Evolutionary conservation across 2,888 invertebrate genomes (phyloP).

Genomic region (Zygothrica quintamaculata): DNA sequence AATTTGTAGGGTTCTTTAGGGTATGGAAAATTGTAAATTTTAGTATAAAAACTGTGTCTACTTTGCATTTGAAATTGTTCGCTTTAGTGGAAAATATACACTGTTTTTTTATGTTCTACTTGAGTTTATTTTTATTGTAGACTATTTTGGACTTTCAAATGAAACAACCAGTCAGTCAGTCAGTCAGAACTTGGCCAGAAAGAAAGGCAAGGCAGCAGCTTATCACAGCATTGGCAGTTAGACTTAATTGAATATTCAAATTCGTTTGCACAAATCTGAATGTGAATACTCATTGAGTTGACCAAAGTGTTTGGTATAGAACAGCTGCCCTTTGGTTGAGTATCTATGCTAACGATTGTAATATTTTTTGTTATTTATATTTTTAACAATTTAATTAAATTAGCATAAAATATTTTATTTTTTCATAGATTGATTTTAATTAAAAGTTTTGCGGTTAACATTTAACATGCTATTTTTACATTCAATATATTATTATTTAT

Average conservation of each 20-base stretch:
- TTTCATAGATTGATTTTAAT: too few species aligned
- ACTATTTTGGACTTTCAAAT: slow-evolving; percentile 27
- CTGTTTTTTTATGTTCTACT: slow-evolving; percentile 14
- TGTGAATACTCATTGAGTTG: slow-evolving; percentile 13
- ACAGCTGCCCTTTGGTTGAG: not conserved
- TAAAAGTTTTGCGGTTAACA: slow-evolving; percentile 41
- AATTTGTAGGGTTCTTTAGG: not conserved
- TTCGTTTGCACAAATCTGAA: slow-evolving; percentile 32
- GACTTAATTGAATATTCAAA: slow-evolving; percentile 78
- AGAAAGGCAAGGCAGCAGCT: slow-evolving; percentile 30
- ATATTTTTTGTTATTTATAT: too few species aligned
- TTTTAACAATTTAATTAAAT: not conserved
- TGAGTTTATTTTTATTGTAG: slow-evolving; percentile 41
- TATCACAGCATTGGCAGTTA: slow-evolving; percentile 70
- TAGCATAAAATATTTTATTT: not conserved
- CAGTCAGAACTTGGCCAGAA: too few species aligned
- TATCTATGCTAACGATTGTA: too few species aligned
- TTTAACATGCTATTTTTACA: too few species aligned
- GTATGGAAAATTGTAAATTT: not conserved
- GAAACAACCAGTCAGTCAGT: slow-evolving; percentile 11
- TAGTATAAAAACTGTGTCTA: not conserved
- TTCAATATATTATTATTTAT: too few species aligned
- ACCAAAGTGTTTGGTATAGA: not conserved
- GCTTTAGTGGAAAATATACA: slow-evolving; percentile 11
- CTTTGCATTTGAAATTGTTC: slow-evolving; percentile 1